These are phyloP conservation scores for Cynopterus sphinx DNA, from an alignment of 2,797 vertebrate species.

Conservation along the genomic window DNA sequence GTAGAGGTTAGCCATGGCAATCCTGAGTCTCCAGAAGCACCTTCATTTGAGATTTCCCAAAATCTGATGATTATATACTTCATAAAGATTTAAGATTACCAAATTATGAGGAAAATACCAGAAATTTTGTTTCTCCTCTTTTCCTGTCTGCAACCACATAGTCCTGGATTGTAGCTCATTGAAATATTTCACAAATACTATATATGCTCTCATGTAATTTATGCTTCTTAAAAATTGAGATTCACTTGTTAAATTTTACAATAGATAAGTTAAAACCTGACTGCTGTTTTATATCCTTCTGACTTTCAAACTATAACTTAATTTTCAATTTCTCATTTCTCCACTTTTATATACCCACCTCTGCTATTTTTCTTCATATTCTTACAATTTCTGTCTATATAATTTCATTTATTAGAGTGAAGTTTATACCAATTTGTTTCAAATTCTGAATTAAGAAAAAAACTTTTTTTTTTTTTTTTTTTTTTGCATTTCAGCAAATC, in stretches of 20 bases:
- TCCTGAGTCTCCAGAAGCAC: not conserved
- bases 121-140: not conserved
- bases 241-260: not conserved
- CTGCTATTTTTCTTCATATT: not conserved
- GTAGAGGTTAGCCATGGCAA: not conserved
- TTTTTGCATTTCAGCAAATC: not conserved
- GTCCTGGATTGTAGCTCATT: not conserved
- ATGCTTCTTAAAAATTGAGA: not conserved
- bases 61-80: not conserved
- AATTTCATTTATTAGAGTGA: not conserved
- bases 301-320: not conserved
- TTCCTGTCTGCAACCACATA: not conserved
- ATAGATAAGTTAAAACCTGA: not conserved
- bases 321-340: not conserved
- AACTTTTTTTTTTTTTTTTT: too few relatives aligned
- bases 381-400: not conserved
- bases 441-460: not conserved
- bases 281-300: not conserved
- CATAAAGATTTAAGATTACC: not conserved
- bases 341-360: not conserved
- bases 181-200: not conserved
- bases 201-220: not conserved
- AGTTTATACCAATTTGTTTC: not conserved
- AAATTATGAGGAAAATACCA: not conserved
- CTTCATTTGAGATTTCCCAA: not conserved